A percentile compares a stretch with the other conserved stretches of the same genome.
phyloP scores from a whole-genome alignment of 2,888 invertebrate genomes.

The Frankliniella intonsa region DNA sequence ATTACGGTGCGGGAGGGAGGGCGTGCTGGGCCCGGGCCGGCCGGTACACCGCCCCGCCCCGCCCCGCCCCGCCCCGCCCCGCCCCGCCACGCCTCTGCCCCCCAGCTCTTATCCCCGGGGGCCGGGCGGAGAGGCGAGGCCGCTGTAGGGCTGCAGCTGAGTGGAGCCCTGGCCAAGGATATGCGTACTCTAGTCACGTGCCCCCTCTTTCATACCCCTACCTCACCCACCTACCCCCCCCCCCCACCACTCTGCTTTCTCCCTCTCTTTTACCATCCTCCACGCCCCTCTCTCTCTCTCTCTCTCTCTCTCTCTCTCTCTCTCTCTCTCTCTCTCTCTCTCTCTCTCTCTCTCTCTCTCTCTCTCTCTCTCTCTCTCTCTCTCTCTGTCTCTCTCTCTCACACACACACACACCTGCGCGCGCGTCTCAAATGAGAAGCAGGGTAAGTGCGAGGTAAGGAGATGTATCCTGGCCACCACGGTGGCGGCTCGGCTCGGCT shows the following conservation, averaged over 20 bases:
- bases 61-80: no score
- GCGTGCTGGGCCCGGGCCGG: no score
- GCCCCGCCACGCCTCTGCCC: no score
- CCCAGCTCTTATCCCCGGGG: no score
- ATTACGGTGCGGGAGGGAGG: no score
- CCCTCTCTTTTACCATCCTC: background rate
- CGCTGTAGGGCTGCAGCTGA: no score
- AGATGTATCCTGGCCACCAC: background rate
- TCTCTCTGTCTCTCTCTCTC: background rate
- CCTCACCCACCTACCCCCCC: background rate
- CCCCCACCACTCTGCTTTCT: background rate
- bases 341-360: no score
- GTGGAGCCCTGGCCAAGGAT: background rate
- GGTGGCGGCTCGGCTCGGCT: background rate
- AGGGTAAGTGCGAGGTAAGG: background rate
- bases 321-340: background rate
- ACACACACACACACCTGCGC: background rate
- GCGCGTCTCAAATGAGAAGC: background rate
- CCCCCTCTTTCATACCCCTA: background rate
- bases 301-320: background rate
- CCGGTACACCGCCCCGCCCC: no score
- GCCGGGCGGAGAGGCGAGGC: no score
- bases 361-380: background rate
- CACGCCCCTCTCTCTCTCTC: background rate
- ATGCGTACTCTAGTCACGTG: conserved; percentile 13